phyloP scores from a whole-genome alignment of 2,888 invertebrate genomes.

The Mythimna pallens region DNA sequence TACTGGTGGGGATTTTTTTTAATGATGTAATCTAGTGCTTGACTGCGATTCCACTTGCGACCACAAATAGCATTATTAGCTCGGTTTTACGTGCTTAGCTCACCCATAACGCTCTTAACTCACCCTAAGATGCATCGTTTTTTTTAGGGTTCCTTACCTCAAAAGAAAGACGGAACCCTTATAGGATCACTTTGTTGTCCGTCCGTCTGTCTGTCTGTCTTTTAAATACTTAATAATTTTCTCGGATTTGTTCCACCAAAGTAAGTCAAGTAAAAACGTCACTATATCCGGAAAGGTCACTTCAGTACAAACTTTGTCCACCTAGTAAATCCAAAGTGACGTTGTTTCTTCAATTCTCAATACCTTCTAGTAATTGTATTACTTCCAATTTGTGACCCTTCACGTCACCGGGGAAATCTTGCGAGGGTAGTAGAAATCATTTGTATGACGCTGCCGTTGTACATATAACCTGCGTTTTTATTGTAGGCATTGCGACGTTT shows the following conservation, averaged over 20 bases:
- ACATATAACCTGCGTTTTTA: conserved; percentile 38
- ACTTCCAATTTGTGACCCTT: conserved; percentile 59
- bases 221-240: too few species aligned
- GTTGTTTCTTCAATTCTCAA: conserved; percentile 40
- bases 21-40: too few species aligned
- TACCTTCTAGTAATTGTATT: conserved; percentile 54
- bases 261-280: neutral
- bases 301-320: neutral
- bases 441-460: conserved; percentile 43
- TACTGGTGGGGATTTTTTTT: neutral
- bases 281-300: neutral
- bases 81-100: too few species aligned
- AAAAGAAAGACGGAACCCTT: too few species aligned
- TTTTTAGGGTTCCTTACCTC: too few species aligned
- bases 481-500: conserved; percentile 22
- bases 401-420: conserved; percentile 59
- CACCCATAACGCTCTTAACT: too few species aligned
- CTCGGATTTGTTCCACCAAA: too few species aligned
- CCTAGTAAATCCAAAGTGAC: conserved; percentile 9
- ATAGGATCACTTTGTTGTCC: too few species aligned
- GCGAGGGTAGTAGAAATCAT: conserved; percentile 44
- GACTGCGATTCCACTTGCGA: too few species aligned
- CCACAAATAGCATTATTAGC: too few species aligned
- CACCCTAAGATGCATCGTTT: too few species aligned
- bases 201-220: too few species aligned